These are phyloP conservation scores for Dicentrarchus labrax DNA, from an alignment of 2,113 vertebrate species.

Conservation along the genomic window DNA sequence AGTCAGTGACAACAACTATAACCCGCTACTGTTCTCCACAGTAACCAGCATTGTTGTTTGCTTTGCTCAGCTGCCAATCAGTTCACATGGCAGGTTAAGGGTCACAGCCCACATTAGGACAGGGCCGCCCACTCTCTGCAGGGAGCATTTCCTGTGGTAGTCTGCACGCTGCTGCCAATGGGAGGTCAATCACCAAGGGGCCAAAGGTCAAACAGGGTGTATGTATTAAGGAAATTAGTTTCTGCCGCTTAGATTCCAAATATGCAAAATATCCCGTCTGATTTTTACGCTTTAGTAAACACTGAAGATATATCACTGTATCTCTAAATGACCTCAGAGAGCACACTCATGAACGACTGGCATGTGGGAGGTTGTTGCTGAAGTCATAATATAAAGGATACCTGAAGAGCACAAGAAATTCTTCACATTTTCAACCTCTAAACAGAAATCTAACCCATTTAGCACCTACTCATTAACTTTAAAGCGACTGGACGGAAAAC, in stretches of 20 bases:
- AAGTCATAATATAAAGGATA: constrained; percentile 21
- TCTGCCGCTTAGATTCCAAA: constrained; percentile 42
- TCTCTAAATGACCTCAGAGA: neutral
- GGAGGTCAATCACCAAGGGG: constrained; percentile 53
- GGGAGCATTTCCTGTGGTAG: constrained; percentile 69
- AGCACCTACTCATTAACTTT: constrained; percentile 8
- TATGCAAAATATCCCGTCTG: constrained; percentile 28
- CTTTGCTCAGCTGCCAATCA: constrained; percentile 60
- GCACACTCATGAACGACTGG: constrained; percentile 8
- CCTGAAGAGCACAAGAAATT: constrained; percentile 41
- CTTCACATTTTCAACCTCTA: constrained; percentile 33
- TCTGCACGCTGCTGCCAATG: constrained; percentile 39
- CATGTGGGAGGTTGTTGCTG: constrained; percentile 16
- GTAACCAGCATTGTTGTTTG: constrained; percentile 43
- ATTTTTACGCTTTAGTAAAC: neutral
- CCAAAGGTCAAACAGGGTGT: constrained; percentile 50
- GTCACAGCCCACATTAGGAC: constrained; percentile 59
- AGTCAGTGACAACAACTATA: neutral
- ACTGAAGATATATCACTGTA: neutral
- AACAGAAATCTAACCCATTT: constrained; percentile 33
- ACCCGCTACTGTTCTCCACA: constrained; percentile 19
- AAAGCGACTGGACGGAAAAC: neutral
- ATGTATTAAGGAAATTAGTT: constrained; percentile 55
- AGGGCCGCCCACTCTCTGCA: constrained; percentile 49
- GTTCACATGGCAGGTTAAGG: constrained; percentile 54